Percentiles rank a stretch among this genome's conserved stretches.
phyloP scores from a whole-genome alignment of 2,888 invertebrate genomes.

The Standfussiana lucernea region DNA sequence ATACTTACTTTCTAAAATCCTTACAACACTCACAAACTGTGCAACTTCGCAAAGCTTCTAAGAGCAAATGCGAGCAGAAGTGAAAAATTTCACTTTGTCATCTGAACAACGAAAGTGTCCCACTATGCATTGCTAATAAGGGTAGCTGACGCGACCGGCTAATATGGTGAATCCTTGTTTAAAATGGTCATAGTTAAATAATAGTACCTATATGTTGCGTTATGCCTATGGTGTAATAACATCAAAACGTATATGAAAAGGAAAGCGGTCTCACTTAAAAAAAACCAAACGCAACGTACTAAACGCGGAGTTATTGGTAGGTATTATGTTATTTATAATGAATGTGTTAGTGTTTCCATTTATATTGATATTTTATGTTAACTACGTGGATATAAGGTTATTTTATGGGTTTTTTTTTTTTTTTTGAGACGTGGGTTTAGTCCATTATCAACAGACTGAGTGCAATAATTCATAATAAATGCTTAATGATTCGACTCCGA shows the following conservation, averaged over 20 bases:
- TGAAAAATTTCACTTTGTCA: constrained; percentile 53
- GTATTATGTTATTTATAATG: not conserved
- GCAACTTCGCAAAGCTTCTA: constrained; percentile 39
- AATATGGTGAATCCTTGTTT: constrained; percentile 51
- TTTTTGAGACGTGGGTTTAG: no score
- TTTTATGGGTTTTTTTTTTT: not conserved
- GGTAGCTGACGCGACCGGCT: constrained; percentile 17
- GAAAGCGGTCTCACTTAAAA: not conserved
- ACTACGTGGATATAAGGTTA: not conserved
- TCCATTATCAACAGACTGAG: not conserved
- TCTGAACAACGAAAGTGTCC: constrained; percentile 41
- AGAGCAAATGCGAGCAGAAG: constrained; percentile 66
- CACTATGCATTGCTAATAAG: constrained; percentile 37
- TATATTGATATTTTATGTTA: not conserved
- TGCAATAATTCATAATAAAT: constrained; percentile 1
- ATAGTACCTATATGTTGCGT: constrained; percentile 31
- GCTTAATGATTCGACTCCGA: not conserved
- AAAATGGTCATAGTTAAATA: constrained; percentile 42
- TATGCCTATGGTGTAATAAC: constrained; percentile 11
- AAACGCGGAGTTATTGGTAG: not conserved
- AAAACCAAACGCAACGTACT: no score
- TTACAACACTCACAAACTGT: constrained; percentile 44
- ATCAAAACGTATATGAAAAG: not conserved
- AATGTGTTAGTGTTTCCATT: not conserved
- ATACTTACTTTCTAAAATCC: constrained; percentile 49